A percentile compares a stretch with the other conserved stretches of the same genome.
These are phyloP conservation scores for human DNA, from an alignment of 2,113 vertebrate species.

Conservation along the genomic window DNA sequence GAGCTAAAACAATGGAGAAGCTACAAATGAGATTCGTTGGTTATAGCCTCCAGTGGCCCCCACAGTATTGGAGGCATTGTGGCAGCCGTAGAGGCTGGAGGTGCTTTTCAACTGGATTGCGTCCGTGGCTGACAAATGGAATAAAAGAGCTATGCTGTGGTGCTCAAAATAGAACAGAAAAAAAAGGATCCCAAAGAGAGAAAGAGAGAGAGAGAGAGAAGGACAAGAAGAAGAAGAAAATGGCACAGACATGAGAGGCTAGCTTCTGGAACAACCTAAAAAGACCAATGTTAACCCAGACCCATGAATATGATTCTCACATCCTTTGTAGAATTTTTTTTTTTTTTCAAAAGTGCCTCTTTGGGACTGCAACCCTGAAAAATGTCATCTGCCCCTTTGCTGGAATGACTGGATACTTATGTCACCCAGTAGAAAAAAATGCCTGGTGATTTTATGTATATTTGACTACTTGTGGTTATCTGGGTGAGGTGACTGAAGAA, in stretches of 20 bases:
- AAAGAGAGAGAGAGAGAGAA: background rate
- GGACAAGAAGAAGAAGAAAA: conserved; percentile 29
- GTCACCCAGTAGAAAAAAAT: conserved; percentile 18
- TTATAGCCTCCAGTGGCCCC: conserved; percentile 15
- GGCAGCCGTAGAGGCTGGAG: background rate
- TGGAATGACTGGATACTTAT: conserved; percentile 44
- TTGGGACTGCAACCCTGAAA: conserved; percentile 49
- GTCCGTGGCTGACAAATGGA: conserved; percentile 64
- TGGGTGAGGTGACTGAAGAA: background rate
- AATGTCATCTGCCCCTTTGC: conserved; percentile 23
- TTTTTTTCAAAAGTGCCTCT: conserved; percentile 42
- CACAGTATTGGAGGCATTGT: conserved; percentile 33
- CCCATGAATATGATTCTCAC: conserved; percentile 41
- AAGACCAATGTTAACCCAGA: conserved; percentile 44
- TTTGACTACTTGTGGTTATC: conserved; percentile 9
- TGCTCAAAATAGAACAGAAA: conserved; percentile 74
- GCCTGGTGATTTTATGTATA: background rate
- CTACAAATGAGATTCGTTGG: conserved; percentile 47
- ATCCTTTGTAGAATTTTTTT: conserved; percentile 59
- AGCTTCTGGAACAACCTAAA: conserved; percentile 67
- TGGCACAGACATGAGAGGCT: conserved; percentile 63
- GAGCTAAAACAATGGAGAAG: conserved; percentile 59
- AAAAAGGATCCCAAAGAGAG: conserved; percentile 62
- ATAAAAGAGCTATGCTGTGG: conserved; percentile 70
- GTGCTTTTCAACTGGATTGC: conserved; percentile 64